Percentiles rank a stretch among this genome's conserved stretches.
phyloP scores from a whole-genome alignment of 2,888 invertebrate genomes.

The Buathra laborator region DNA sequence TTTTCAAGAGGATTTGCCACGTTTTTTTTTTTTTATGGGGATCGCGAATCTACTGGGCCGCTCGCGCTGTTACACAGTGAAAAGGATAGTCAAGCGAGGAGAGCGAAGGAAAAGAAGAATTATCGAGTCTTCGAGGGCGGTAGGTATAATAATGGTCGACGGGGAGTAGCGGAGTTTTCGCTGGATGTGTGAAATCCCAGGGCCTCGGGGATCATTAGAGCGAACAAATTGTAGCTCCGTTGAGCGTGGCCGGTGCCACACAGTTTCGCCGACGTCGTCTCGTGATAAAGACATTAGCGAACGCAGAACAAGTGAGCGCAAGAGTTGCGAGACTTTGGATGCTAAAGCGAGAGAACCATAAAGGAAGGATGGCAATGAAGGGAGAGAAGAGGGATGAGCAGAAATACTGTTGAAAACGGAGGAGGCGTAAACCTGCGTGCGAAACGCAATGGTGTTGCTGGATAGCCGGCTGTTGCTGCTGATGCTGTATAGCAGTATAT shows the following conservation, averaged over 20 bases:
- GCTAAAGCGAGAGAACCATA: constrained; percentile 63
- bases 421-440: constrained; percentile 76
- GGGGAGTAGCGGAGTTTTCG: constrained; percentile 38
- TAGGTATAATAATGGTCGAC: constrained; percentile 60
- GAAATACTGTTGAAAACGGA: constrained; percentile 57
- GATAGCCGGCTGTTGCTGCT: constrained; percentile 55
- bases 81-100: constrained; percentile 3
- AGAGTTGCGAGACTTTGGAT: constrained; percentile 49
- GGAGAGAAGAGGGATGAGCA: constrained; percentile 40
- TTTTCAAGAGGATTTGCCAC: constrained; percentile 15
- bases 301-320: constrained; percentile 59
- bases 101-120: constrained; percentile 56
- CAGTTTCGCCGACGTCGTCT: constrained; percentile 68
- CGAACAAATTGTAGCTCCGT: constrained; percentile 70
- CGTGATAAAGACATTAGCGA: constrained; percentile 81
- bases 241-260: constrained; percentile 42
- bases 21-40: constrained; percentile 8
- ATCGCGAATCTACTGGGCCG: background rate
- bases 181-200: constrained; percentile 70
- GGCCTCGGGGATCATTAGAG: constrained; percentile 71
- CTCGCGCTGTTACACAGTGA: background rate
- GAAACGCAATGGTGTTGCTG: constrained; percentile 75
- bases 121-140: constrained; percentile 51
- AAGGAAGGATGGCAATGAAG: constrained; percentile 59
- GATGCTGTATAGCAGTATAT: constrained; percentile 27